A percentile compares a stretch with the other conserved stretches of the same genome.
Evolutionary conservation across 2,888 invertebrate species (phyloP).

Genomic region (Drosophila silvestris): DNA sequence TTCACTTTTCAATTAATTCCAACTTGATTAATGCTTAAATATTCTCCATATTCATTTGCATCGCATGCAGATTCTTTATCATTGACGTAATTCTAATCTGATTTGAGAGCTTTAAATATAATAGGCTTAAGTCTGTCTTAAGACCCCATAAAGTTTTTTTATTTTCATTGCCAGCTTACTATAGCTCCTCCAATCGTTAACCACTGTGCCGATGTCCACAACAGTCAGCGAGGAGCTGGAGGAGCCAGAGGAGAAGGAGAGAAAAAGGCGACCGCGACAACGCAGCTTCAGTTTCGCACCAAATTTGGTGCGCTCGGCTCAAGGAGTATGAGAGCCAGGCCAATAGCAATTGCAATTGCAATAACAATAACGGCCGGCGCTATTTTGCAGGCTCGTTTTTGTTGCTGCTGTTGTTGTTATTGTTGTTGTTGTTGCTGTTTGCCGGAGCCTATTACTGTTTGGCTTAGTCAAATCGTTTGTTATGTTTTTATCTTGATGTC

Average conservation of each 20-base stretch:
- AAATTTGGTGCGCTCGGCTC: slow-evolving; percentile 72
- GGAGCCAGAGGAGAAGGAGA: slow-evolving; percentile 20
- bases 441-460: slow-evolving; percentile 74
- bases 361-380: slow-evolving; percentile 74
- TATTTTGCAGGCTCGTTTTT: slow-evolving; percentile 28
- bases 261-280: slow-evolving; percentile 61
- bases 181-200: not conserved
- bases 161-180: slow-evolving; percentile 1
- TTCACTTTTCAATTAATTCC: not conserved
- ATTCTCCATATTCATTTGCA: not conserved
- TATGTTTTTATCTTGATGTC: slow-evolving; percentile 84
- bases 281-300: slow-evolving; percentile 77
- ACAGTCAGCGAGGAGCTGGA: slow-evolving; percentile 38
- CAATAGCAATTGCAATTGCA: slow-evolving; percentile 70
- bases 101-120: slow-evolving; percentile 9
- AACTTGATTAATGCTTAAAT: not conserved
- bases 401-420: slow-evolving; percentile 40
- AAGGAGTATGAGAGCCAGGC: slow-evolving; percentile 56
- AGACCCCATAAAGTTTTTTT: not conserved
- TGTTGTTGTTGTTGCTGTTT: slow-evolving; percentile 40
- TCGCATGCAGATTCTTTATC: not conserved
- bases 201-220: slow-evolving; percentile 63
- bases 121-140: slow-evolving; percentile 3
- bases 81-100: slow-evolving; percentile 7
- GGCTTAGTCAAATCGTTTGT: slow-evolving; percentile 83